phyloP scores from a whole-genome alignment of 1,140 invertebrate species.

The Caerostris darwini region DNA sequence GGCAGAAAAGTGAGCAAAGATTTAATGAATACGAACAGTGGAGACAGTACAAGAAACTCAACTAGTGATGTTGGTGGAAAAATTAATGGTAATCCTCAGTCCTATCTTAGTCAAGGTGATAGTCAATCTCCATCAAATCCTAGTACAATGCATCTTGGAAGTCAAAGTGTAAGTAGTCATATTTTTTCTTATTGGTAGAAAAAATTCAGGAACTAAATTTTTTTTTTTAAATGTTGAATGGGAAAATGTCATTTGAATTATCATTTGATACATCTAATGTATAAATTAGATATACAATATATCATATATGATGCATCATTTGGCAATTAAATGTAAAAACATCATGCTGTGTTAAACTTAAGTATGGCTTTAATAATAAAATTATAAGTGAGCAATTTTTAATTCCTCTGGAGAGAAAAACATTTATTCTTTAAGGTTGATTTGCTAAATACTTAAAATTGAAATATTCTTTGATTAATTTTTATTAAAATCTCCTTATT shows the following conservation, averaged over 20 bases:
- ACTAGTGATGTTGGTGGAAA: constrained; percentile 43
- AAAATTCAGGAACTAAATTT: not conserved
- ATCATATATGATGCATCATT: too few relatives aligned
- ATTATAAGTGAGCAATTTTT: too few relatives aligned
- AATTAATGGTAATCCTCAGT: constrained; percentile 61
- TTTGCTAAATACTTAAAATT: too few relatives aligned
- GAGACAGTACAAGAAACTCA: constrained; percentile 31
- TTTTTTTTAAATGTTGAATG: not conserved
- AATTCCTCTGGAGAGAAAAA: too few relatives aligned
- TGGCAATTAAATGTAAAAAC: too few relatives aligned
- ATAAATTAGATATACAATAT: too few relatives aligned
- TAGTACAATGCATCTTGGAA: constrained; percentile 66
- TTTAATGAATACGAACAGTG: constrained; percentile 17
- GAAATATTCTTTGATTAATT: too few relatives aligned
- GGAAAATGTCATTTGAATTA: not conserved
- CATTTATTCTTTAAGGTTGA: too few relatives aligned
- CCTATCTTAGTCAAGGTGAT: constrained; percentile 63
- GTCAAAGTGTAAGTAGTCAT: constrained; percentile 69
- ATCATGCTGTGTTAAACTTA: too few relatives aligned
- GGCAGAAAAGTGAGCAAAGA: constrained; percentile 69
- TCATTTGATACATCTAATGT: not conserved
- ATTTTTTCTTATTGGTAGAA: not conserved
- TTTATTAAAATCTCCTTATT: too few relatives aligned
- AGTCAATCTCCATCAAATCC: constrained; percentile 67
- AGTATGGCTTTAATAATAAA: too few relatives aligned